Evolutionary conservation across 2,113 vertebrate species (phyloP).

Genomic region (Glareola pratincola): DNA sequence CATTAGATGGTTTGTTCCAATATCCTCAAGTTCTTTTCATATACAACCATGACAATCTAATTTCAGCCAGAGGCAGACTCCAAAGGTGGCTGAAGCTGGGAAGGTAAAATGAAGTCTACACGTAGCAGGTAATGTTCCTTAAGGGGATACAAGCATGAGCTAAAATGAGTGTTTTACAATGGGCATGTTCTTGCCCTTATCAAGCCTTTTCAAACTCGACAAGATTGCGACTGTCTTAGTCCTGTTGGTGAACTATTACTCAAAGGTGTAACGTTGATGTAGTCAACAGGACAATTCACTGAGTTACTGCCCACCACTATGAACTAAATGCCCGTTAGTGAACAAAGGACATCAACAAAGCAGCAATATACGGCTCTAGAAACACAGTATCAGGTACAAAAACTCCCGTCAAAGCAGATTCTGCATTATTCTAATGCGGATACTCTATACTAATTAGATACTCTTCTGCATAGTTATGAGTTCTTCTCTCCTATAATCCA

Average conservation of each 20-base stretch:
- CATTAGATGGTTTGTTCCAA: background rate
- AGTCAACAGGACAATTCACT: background rate
- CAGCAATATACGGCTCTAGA: background rate
- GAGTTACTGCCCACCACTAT: background rate
- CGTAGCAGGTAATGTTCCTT: background rate
- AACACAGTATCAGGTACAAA: background rate
- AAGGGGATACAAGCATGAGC: background rate
- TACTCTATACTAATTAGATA: no score
- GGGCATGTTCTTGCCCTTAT: background rate
- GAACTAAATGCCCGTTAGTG: background rate
- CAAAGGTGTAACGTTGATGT: background rate
- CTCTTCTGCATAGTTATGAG: no score
- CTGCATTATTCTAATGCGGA: no score
- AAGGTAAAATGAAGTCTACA: background rate
- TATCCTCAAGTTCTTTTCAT: background rate
- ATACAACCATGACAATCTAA: background rate
- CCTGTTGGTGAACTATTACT: background rate
- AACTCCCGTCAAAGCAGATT: background rate
- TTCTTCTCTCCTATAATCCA: background rate
- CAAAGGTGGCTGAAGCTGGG: background rate
- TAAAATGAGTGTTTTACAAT: background rate
- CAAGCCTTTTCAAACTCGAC: background rate
- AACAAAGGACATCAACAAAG: background rate
- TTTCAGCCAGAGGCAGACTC: background rate
- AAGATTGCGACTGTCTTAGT: background rate